Conservation (phyloP, 2,888 invertebrate genomes). For the Melieria omissa region DNA sequence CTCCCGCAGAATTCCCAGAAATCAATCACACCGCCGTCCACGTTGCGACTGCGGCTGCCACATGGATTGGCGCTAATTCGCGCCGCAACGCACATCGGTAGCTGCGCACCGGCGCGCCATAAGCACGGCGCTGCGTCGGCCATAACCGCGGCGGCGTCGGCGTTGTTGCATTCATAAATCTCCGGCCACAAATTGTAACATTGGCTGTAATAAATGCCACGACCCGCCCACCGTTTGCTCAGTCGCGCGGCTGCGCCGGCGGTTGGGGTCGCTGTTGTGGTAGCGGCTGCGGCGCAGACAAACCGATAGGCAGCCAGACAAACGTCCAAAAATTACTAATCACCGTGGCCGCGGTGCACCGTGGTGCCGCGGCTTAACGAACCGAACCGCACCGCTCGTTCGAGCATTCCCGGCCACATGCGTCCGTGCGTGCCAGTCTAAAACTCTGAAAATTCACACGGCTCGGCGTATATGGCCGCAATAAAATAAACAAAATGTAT, state of each 20-base stretch:
- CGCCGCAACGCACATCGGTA: too few relatives aligned
- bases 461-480: slow-evolving; percentile 48
- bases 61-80: too few relatives aligned
- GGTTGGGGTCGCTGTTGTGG: neutral
- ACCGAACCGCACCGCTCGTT: neutral
- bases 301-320: neutral
- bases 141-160: slow-evolving; percentile 44
- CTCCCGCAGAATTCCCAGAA: too few relatives aligned
- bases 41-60: too few relatives aligned
- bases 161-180: slow-evolving; percentile 55
- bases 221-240: slow-evolving; percentile 60
- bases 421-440: slow-evolving; percentile 17
- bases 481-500: slow-evolving; percentile 61
- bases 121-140: slow-evolving; percentile 31
- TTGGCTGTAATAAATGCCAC: slow-evolving; percentile 62
- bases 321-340: slow-evolving; percentile 23
- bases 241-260: slow-evolving; percentile 20
- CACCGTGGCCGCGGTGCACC: slow-evolving; percentile 32
- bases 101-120: neutral
- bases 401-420: too few relatives aligned
- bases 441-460: slow-evolving; percentile 62
- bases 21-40: too few relatives aligned
- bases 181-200: slow-evolving; percentile 63
- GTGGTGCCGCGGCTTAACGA: slow-evolving; percentile 18
- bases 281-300: slow-evolving; percentile 15